Evolutionary conservation across 2,797 vertebrate species (phyloP), one percentile per base, ranked within the genome.

Genomic region (Onychomys torridus): DNA sequence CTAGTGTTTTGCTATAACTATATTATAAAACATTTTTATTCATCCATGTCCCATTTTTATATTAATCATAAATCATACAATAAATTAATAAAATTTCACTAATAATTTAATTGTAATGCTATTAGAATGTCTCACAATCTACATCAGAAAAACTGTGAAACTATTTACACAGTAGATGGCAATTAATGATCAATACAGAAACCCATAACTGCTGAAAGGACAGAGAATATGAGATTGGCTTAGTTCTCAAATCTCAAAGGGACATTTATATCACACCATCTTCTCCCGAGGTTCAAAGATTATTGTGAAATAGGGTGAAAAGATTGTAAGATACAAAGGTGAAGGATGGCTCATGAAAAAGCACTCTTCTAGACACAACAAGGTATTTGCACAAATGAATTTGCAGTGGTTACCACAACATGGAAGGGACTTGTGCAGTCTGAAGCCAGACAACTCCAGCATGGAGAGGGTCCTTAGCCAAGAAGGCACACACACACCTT

Each of bases 341-440:
- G 9, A 63, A 46, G 16, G 9, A 63, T 46, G 59, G 61, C 59
- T 6, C 16, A 32, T 46, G 27, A 25, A 40, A 63, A 61, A 46
- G 0, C 2, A 46, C 1, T 40, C 13, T 83, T 32, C 59, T 46
- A 12, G 9, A 32, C n/a, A 63, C 16, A 65, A 16, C 82, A 84
- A 16, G 5, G 27, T 63, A 12, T 2, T 43, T 43, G 27, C 16
- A 12, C 7, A 0, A 0, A 21, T 19, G 4, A 32, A 43, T 43
- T 17, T 82, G 79, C 9, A 40, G 16, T 10, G 8, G 27, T 46
- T 65, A 27, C 32, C 59, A 63, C 40, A 63, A 63, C 4, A 21
- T 34, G 82, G 5, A 65, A 11, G 37, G 65, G 5, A 65, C 16
- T 16, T 12, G 17, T 11, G 9, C 27, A 32, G 16, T 46, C 27